These are phyloP conservation scores for Bergia sp. DNA, from an alignment of 92 coral and sea anemone species.

Conservation along the genomic window DNA sequence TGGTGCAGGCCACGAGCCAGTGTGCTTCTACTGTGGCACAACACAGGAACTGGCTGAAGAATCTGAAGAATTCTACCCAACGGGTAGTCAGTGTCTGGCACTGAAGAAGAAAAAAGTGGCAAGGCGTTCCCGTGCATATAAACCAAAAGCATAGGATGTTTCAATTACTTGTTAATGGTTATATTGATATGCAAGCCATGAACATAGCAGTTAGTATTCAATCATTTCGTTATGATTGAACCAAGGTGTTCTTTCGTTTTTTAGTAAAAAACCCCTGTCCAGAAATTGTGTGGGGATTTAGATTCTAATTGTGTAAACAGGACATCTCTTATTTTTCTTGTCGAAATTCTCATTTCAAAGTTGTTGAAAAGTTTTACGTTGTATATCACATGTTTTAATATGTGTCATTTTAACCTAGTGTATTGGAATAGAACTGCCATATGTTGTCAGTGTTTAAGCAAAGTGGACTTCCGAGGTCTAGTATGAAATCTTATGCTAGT, in stretches of 20 bases:
- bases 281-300: neutral
- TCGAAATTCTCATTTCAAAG: neutral
- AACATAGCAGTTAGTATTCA: no score
- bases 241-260: neutral
- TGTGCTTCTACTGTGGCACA: slow-evolving; percentile 37
- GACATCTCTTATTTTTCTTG: neutral
- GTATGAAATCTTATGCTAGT: no score
- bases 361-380: neutral
- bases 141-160: neutral
- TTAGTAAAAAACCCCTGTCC: neutral
- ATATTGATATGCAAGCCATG: no score
- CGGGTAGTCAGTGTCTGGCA: slow-evolving; percentile 14
- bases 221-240: neutral
- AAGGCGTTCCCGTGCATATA: neutral
- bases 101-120: slow-evolving; percentile 31
- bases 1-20: slow-evolving; percentile 37
- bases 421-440: neutral
- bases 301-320: neutral
- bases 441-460: neutral
- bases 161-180: no score
- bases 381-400: neutral
- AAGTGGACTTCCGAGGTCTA: neutral
- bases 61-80: slow-evolving; percentile 5
- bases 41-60: slow-evolving; percentile 4
- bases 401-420: neutral